These are phyloP conservation scores for Leptoteleia sp. DNA, from an alignment of 1,140 invertebrate genomes.

Conservation along the genomic window DNA sequence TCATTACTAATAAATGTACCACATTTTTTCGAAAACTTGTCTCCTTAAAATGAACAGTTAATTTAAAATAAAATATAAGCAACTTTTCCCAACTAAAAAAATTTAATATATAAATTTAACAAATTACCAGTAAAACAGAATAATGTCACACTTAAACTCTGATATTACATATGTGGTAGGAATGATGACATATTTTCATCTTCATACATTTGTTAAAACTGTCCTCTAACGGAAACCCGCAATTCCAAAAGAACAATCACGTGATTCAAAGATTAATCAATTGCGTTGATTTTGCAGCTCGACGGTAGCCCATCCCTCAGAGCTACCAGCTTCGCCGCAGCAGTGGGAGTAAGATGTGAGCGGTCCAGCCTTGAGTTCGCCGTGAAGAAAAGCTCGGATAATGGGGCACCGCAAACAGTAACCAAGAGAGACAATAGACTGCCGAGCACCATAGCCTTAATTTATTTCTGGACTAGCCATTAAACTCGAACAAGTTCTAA, in stretches of 20 bases:
- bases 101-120: too few relatives aligned
- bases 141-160: too few relatives aligned
- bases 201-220: not conserved
- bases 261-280: conserved; percentile 55
- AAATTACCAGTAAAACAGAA: too few relatives aligned
- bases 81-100: too few relatives aligned
- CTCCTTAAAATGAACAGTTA: too few relatives aligned
- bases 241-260: not conserved
- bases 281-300: conserved; percentile 87
- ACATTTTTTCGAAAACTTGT: too few relatives aligned
- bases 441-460: conserved; percentile 79
- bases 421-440: conserved; percentile 81
- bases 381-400: conserved; percentile 51
- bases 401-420: conserved; percentile 65
- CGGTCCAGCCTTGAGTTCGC: conserved; percentile 40
- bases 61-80: too few relatives aligned
- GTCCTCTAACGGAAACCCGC: not conserved
- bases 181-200: too few relatives aligned
- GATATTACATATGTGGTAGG: too few relatives aligned
- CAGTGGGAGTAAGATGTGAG: conserved; percentile 94
- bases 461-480: conserved; percentile 75
- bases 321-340: conserved; percentile 97
- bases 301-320: conserved; percentile 97
- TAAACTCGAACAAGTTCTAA: conserved; percentile 33
- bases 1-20: too few relatives aligned